Evolutionary conservation across 2,797 vertebrate species (phyloP), one percentile per base, ranked within the genome.

Genomic region (Xenentodon cancila): DNA sequence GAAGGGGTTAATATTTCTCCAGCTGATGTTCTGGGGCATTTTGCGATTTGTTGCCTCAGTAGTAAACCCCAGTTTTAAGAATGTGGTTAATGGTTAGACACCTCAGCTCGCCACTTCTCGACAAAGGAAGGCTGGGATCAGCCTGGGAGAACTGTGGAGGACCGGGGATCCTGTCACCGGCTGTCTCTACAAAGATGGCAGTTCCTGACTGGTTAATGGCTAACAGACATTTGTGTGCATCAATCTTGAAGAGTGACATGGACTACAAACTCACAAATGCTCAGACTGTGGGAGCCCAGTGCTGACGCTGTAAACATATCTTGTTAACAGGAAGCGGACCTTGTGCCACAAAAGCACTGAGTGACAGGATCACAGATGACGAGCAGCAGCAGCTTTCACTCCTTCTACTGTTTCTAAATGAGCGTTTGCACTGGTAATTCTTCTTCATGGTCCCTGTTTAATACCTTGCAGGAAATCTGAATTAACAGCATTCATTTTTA

Each of bases 301-400:
- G 89, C 89, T 90, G 91, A 91, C 83, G 86, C 89, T 87, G 83
- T 91, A 87, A 86, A 89, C 84, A 87, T 74, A 81, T 79, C 91
- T 91, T 88, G 91, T 90, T 90, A 90, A 90, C 89, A 92, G 92
- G 90, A 92, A 92, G 89, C 81, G 51, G 73, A 92, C 77, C 86
- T 86, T 70, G 75, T 88, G 84, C 80, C 76, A 43, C 81, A 74
- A 66, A 74, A 74, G 78, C 74, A 68, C 69, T 91, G 91, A 91
- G 84, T 89, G 89, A 92, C 85, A 88, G 80, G 80, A 84, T 85
- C 79, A 68, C 79, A 56, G 81, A 79, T 83, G 80, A 89, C 84
- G 84, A 81, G 86, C 79, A 80, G 73, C 74, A 86, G 75, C 78
- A 81, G 70, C 68, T 46, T 64, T 57, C 53, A 19, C 64, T 61